phyloP scores from a whole-genome alignment of 2,113 vertebrate species.

The Argyrosomus japonicus region DNA sequence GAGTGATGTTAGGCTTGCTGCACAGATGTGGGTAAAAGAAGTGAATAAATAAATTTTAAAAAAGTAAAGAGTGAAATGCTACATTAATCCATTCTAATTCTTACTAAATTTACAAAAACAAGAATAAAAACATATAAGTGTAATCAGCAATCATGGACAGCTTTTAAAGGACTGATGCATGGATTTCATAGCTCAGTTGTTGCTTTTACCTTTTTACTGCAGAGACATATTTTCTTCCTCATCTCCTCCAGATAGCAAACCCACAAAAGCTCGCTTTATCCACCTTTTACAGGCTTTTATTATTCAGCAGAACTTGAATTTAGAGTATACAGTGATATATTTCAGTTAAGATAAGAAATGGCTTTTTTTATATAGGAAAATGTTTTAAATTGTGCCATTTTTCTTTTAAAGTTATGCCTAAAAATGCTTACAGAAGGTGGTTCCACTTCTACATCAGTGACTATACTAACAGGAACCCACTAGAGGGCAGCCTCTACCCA shows the following conservation, averaged over 20 bases:
- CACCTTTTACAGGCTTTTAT: background rate
- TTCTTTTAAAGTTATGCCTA: background rate
- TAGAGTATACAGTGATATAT: background rate
- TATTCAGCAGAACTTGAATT: background rate
- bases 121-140: background rate
- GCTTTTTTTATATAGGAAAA: background rate
- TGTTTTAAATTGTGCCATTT: background rate
- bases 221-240: background rate
- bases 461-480: slow-evolving; percentile 13
- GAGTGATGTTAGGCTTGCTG: background rate
- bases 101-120: background rate
- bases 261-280: background rate
- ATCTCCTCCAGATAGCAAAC: background rate
- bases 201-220: background rate
- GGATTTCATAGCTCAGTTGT: background rate
- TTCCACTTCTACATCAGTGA: background rate
- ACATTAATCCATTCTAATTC: background rate
- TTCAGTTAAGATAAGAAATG: background rate
- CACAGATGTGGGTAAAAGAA: background rate
- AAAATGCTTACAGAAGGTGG: background rate
- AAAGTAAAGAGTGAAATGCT: background rate
- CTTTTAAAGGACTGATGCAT: background rate
- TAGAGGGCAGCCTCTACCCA: slow-evolving; percentile 69
- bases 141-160: background rate
- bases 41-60: too few relatives aligned